phyloP scores from a whole-genome alignment of 2,113 vertebrate species.

The Herpetotheres cachinnans region DNA sequence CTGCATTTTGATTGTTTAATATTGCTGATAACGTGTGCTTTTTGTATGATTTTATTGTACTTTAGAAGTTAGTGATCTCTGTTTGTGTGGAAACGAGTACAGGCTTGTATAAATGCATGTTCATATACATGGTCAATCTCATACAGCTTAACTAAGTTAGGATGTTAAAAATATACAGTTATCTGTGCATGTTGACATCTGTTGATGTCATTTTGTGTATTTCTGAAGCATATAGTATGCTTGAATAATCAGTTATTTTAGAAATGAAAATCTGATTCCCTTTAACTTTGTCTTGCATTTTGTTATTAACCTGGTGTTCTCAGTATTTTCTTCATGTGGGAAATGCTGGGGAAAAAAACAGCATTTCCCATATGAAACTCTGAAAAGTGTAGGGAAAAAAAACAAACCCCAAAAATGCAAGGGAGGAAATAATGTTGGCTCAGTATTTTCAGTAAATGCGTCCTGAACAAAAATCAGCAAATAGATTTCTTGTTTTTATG shows the following conservation, averaged over 20 bases:
- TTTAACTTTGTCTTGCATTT: not conserved
- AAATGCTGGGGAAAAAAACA: not conserved
- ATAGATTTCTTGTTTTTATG: not conserved
- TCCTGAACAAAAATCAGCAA: not conserved
- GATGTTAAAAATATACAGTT: not conserved
- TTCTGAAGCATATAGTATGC: not conserved
- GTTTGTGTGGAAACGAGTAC: not conserved
- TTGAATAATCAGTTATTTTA: not conserved
- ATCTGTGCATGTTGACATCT: not conserved
- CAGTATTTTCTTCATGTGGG: not conserved
- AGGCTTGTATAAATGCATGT: not conserved
- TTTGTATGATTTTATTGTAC: not conserved
- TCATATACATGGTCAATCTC: not conserved
- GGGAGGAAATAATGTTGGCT: not conserved
- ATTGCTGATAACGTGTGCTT: rapidly evolving
- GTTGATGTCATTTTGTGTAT: not conserved
- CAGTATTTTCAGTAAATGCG: not conserved
- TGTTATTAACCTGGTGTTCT: not conserved
- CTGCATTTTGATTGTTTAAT: not conserved
- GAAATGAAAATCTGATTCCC: not conserved
- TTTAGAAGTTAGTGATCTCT: not conserved
- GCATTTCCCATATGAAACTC: not conserved
- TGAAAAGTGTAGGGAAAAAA: not conserved
- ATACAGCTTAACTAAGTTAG: not conserved
- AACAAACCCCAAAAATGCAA: not conserved